Base-by-base conservation (phyloP, 2,113 vertebrate genomes). In the Megaleporinus macrocephalus region DNA sequence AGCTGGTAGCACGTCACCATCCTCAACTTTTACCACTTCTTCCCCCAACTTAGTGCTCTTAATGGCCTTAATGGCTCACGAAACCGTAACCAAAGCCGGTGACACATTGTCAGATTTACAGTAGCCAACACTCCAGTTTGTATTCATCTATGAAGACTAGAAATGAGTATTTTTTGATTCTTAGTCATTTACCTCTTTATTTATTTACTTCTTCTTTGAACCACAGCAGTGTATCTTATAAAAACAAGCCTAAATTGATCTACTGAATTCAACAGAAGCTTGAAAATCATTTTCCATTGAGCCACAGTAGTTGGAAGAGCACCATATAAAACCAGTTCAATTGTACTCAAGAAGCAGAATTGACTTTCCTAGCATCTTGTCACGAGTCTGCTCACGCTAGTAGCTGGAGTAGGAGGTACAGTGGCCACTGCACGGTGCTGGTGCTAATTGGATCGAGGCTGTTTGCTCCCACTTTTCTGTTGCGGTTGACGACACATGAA, bases 401-500 rank as follows among this genome's bases (percentile, higher is more conserved):
- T 69, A 78, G 41, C 59, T 79, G 62, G 68, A 80, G 57, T 81
- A 51, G 90, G 95, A 96, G 96, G 94, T 95, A 91, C 95, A 88
- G 93, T 95, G 93, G 95, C 96, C 95, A 92, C 97, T 98, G 96
- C 95, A 94, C 61, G 97, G 96, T 96, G 94, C 95, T 96, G 89
- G 95, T 98, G 97, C 96, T 96, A 86, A 93, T 95, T 99, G 98
- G 96, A 98, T 98, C 97, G 98, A 90, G 96, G 96, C 96, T 99
- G 98, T 99, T 99, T 98, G 98, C 97, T 97, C 97, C 98, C 98
- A 99, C 98, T 99, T 99, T 99, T 99, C 98, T 99, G 98, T 99
- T 99, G 98, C 98, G 98, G 98, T 99, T 99, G 98, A 99, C 98
- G 98, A 98, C 98, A 99, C 98, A 99, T 99, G 97, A 97, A 96